Conservation (phyloP, 1,140 invertebrate species). For the Drosophila santomea region DNA sequence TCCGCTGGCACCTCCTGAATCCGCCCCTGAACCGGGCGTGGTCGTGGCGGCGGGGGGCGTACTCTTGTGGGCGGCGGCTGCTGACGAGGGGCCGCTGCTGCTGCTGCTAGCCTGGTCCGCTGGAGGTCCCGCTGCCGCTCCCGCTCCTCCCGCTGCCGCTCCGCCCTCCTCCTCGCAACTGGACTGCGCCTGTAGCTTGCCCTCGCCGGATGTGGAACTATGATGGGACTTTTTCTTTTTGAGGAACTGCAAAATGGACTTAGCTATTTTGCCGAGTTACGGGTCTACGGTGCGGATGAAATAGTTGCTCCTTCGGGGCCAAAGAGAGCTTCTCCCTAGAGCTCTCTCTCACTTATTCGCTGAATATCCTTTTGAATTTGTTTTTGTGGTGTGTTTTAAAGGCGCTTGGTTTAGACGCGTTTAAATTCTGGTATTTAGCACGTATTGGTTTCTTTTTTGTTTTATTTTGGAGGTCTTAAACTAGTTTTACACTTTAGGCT, state of each 20-base stretch:
- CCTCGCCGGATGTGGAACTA: conserved; percentile 71
- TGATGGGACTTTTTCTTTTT: conserved; percentile 84
- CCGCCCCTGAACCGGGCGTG: conserved; percentile 34
- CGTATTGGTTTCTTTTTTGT: conserved; percentile 16
- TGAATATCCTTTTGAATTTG: conserved; percentile 5
- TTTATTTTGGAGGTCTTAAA: conserved; percentile 50
- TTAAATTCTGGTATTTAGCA: conserved; percentile 39
- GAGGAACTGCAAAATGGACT: conserved; percentile 84
- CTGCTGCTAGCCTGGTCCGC: conserved; percentile 66
- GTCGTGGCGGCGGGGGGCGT: conserved; percentile 50
- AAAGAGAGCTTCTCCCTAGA: conserved; percentile 33
- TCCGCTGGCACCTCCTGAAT: conserved; percentile 14
- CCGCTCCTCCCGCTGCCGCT: conserved; percentile 60
- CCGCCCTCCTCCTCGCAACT: conserved; percentile 78
- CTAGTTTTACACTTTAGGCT: conserved; percentile 78
- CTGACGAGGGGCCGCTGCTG: conserved; percentile 49
- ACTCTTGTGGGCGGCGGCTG: conserved; percentile 65
- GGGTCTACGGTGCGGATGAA: conserved; percentile 53
- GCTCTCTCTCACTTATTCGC: conserved; percentile 30
- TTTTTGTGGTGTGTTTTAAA: conserved; percentile 27
- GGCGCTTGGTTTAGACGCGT: conserved; percentile 57
- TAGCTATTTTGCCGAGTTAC: conserved; percentile 84
- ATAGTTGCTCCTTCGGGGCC: conserved; percentile 33
- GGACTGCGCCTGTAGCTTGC: conserved; percentile 75
- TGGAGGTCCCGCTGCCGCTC: conserved; percentile 35